phyloP scores from a whole-genome alignment of 1,140 invertebrate genomes.

The Bursaphelenchus mucronatus region DNA sequence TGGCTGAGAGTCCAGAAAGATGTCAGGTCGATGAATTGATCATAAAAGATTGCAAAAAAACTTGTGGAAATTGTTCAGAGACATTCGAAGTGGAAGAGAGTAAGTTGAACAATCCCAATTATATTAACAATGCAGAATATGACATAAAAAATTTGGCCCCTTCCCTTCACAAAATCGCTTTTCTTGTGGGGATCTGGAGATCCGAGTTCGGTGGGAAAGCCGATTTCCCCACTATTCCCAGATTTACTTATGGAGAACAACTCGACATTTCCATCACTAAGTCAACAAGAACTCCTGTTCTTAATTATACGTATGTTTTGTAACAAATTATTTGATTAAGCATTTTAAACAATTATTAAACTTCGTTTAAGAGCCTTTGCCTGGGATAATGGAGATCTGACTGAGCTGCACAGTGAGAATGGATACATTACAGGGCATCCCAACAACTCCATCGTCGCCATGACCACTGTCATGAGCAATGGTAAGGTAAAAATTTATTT shows the following conservation, averaged over 20 bases:
- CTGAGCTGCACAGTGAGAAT: conserved; percentile 56
- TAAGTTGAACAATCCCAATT: conserved; percentile 24
- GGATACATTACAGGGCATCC: conserved; percentile 48
- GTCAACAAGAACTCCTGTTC: conserved; percentile 33
- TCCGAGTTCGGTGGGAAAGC: conserved; percentile 59
- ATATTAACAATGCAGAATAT: conserved; percentile 44
- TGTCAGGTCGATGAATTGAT: conserved; percentile 48
- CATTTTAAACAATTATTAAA: background rate
- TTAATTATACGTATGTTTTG: conserved; percentile 57
- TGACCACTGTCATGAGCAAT: conserved; percentile 60
- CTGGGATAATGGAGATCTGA: conserved; percentile 58
- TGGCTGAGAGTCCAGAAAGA: conserved; percentile 42
- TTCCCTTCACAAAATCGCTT: conserved; percentile 47
- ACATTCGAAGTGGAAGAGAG: conserved; percentile 38
- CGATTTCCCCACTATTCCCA: conserved; percentile 58
- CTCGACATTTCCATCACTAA: conserved; percentile 42
- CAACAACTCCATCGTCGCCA: conserved; percentile 43
- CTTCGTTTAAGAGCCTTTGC: conserved; percentile 52
- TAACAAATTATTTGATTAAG: conserved; percentile 14
- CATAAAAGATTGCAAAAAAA: conserved; percentile 38
- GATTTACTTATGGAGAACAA: conserved; percentile 57
- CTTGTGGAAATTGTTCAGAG: conserved; percentile 47
- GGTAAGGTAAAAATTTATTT: conserved; percentile 29
- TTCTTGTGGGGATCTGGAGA: conserved; percentile 54
- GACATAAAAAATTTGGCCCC: conserved; percentile 45